These are phyloP conservation scores for Brachionus rubens DNA, from an alignment of 1,140 invertebrate genomes.

Conservation along the genomic window DNA sequence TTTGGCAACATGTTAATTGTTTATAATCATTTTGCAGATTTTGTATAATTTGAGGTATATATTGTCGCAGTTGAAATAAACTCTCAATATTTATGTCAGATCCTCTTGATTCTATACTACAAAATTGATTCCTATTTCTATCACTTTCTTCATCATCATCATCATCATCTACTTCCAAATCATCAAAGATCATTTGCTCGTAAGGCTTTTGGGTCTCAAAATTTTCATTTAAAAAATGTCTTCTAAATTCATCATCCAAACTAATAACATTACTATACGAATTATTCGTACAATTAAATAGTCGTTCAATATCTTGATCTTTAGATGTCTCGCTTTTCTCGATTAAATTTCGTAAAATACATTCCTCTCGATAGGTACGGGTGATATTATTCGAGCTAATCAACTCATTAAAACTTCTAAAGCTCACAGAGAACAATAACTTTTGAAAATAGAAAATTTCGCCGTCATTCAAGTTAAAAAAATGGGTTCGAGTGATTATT, in stretches of 20 bases:
- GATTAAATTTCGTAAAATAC: not conserved
- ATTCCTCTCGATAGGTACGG: not conserved
- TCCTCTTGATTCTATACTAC: too few species aligned
- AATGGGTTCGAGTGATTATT: not conserved
- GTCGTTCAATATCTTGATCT: not conserved
- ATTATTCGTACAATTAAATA: not conserved
- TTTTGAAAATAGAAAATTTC: not conserved
- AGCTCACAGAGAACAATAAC: not conserved
- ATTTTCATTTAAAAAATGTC: not conserved
- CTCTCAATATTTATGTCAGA: too few species aligned
- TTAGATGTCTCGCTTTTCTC: not conserved
- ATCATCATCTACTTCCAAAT: too few species aligned
- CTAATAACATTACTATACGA: not conserved
- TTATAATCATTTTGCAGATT: too few species aligned
- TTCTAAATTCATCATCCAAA: conserved; percentile 4
- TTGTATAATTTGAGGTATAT: too few species aligned
- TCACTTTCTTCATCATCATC: too few species aligned
- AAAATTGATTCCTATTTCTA: too few species aligned
- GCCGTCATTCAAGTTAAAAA: not conserved
- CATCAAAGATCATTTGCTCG: too few species aligned
- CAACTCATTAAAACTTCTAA: not conserved
- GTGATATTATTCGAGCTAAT: not conserved
- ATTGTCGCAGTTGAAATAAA: too few species aligned
- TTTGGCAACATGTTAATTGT: too few species aligned
- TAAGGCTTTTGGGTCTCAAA: not conserved